Conservation (phyloP, 2,113 vertebrate species). For the Anarhynchus alexandrinus region DNA sequence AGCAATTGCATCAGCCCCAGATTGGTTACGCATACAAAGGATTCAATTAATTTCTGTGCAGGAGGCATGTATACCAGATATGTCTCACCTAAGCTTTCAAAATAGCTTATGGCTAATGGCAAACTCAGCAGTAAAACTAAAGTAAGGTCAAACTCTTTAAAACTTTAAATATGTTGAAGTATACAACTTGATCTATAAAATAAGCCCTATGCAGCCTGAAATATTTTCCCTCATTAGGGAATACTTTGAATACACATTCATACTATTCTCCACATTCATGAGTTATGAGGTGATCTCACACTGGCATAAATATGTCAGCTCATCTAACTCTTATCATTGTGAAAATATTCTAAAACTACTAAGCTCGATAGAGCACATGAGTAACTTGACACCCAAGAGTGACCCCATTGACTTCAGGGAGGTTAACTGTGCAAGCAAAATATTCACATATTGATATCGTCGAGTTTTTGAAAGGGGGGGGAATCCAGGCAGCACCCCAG, state of each 20-base stretch:
- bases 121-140: constrained; percentile 54
- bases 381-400: constrained; percentile 38
- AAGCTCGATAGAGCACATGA: background rate
- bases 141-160: constrained; percentile 62
- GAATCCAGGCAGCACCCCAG: background rate
- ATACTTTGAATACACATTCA: constrained; percentile 54
- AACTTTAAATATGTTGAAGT: constrained; percentile 47
- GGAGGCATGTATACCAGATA: constrained; percentile 47
- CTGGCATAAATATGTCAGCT: constrained; percentile 66
- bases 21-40: background rate
- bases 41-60: constrained; percentile 52
- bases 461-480: background rate
- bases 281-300: constrained; percentile 68
- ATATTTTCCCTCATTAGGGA: constrained; percentile 62
- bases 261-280: constrained; percentile 50
- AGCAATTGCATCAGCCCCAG: constrained; percentile 34
- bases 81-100: constrained; percentile 41
- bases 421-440: constrained; percentile 25
- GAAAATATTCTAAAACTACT: constrained; percentile 65
- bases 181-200: constrained; percentile 61
- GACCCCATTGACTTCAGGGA: constrained; percentile 27
- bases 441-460: background rate
- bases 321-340: constrained; percentile 66
- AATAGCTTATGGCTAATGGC: constrained; percentile 51
- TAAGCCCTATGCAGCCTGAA: constrained; percentile 31